Evolutionary conservation across 2,888 invertebrate species (phyloP).

Genomic region (Himalopsyche anomala): DNA sequence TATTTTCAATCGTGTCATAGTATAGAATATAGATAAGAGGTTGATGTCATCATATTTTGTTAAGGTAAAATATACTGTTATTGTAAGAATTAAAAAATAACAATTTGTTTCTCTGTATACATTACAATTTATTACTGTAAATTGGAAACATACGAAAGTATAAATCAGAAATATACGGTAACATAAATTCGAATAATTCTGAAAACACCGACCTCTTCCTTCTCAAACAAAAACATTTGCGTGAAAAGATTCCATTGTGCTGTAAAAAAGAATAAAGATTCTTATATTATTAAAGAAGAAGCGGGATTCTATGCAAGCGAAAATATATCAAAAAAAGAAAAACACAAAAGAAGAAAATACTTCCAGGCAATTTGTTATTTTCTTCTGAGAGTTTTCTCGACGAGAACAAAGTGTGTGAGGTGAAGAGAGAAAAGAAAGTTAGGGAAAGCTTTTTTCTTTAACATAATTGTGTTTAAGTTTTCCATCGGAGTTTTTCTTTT

Average conservation of each 20-base stretch:
- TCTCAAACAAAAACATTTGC: constrained; percentile 36
- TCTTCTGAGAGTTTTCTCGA: constrained; percentile 48
- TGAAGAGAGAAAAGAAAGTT: constrained; percentile 54
- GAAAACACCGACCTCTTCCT: constrained; percentile 4
- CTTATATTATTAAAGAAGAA: constrained; percentile 38
- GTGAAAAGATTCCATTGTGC: constrained; percentile 47
- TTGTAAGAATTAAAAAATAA: too few relatives aligned
- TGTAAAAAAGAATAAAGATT: constrained; percentile 1
- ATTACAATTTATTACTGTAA: too few relatives aligned
- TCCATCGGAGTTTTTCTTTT: constrained; percentile 38
- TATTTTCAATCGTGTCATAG: too few relatives aligned
- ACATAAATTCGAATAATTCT: not conserved
- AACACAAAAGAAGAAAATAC: constrained; percentile 58
- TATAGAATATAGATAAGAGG: too few relatives aligned
- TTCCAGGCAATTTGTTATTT: constrained; percentile 62
- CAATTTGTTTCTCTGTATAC: too few relatives aligned
- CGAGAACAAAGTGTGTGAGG: constrained; percentile 41
- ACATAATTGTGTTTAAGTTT: constrained; percentile 57
- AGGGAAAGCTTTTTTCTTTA: constrained; percentile 55
- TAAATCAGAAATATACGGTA: constrained; percentile 5
- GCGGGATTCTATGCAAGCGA: constrained; percentile 38
- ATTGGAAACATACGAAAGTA: too few relatives aligned
- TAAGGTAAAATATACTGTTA: too few relatives aligned
- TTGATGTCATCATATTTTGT: too few relatives aligned
- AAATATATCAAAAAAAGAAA: constrained; percentile 56